These are phyloP conservation scores for Keiferia lycopersicella DNA, from an alignment of 2,888 invertebrate genomes.

Conservation along the genomic window DNA sequence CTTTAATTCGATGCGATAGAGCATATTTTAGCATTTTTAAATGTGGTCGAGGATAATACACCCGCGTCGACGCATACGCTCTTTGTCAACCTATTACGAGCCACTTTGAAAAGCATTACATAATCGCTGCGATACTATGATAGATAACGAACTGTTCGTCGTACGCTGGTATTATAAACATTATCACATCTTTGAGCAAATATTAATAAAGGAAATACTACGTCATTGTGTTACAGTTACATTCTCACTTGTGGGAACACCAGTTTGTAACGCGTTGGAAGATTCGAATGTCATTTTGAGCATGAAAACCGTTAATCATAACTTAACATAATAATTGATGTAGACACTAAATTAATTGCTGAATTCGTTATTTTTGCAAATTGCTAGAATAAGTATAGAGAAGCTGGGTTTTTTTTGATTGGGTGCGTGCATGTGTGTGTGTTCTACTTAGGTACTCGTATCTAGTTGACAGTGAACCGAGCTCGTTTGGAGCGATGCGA, in stretches of 20 bases:
- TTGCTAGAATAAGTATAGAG: background rate
- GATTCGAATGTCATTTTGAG: conserved; percentile 8
- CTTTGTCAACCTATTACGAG: conserved; percentile 64
- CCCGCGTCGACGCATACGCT: conserved; percentile 34
- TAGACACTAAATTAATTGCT: conserved; percentile 12
- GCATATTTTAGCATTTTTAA: conserved; percentile 1
- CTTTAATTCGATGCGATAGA: conserved; percentile 3
- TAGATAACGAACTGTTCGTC: conserved; percentile 39
- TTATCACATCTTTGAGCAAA: conserved; percentile 36
- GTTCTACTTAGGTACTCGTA: conserved; percentile 23
- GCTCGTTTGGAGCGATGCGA: conserved; percentile 38
- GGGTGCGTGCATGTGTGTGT: conserved; percentile 1
- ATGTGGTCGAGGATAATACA: conserved; percentile 9
- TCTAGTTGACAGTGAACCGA: conserved; percentile 42
- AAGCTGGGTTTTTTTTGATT: background rate
- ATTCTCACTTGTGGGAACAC: background rate
- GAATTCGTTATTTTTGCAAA: conserved; percentile 12
- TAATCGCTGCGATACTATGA: conserved; percentile 50
- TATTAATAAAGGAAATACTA: conserved; percentile 15
- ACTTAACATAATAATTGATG: too few species aligned
- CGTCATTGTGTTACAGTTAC: conserved; percentile 5
- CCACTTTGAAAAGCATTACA: conserved; percentile 56
- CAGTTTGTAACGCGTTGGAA: background rate
- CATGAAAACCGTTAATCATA: conserved; percentile 11
- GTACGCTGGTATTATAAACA: conserved; percentile 40